These are phyloP conservation scores for Brachypodius melanocephalos DNA, from an alignment of 2,113 vertebrate species.

Conservation along the genomic window DNA sequence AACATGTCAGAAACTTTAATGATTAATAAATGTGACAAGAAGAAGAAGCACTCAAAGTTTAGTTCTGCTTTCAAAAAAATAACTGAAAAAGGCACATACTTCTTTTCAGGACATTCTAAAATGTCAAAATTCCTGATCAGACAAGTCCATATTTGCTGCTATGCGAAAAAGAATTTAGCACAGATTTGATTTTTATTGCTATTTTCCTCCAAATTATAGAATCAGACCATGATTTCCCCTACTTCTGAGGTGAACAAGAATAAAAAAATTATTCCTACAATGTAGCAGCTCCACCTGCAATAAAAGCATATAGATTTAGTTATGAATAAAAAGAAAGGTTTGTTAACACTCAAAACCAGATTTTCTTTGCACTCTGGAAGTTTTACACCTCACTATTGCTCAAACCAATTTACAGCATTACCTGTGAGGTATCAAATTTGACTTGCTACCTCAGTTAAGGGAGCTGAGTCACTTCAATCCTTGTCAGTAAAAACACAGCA, in stretches of 20 bases:
- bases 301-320: background rate
- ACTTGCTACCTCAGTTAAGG: background rate
- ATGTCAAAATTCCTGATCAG: background rate
- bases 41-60: conserved; percentile 62
- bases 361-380: background rate
- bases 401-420: background rate
- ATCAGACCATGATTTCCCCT: background rate
- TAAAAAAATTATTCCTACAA: background rate
- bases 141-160: background rate
- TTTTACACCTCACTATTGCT: background rate
- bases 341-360: background rate
- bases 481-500: background rate
- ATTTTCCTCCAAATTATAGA: background rate
- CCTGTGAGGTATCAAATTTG: background rate
- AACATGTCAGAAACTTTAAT: conserved; percentile 75
- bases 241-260: background rate
- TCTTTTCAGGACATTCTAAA: background rate
- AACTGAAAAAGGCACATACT: background rate
- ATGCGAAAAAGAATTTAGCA: background rate
- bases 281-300: background rate
- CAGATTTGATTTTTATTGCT: background rate
- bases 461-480: background rate
- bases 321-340: background rate
- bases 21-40: conserved; percentile 71
- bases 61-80: background rate